Base-by-base conservation (phyloP, 30 jellyfish, hydroid and myxozoan species). In the Turritopsis dohrnii region DNA sequence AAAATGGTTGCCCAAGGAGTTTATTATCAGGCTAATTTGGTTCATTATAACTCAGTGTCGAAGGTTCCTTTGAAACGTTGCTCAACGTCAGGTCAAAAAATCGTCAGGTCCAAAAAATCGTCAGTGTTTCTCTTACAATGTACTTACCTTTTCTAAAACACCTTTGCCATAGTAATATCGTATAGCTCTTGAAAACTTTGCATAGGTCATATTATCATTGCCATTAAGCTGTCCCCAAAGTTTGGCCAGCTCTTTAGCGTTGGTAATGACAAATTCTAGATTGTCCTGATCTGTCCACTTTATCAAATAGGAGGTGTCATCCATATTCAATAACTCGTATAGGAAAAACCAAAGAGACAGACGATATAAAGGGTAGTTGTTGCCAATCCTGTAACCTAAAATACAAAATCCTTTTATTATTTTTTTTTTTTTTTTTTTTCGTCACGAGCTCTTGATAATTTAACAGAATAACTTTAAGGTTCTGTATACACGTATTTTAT, bases 101-200 rank as follows among this genome's bases (percentile, higher is more conserved):
- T n/a, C n/a, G n/a, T n/a, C n/a, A n/a, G n/a, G n/a, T n/a, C n/a
- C n/a, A n/a, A n/a, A n/a, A n/a, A n/a, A n/a, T n/a, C n/a, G n/a
- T n/a, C n/a, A n/a, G n/a, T n/a, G n/a, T n/a, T n/a, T n/a, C n/a
- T n/a, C n/a, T n/a, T n/a, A n/a, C n/a, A n/a, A n/a, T n/a, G n/a
- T n/a, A n/a, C 16, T 27, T 85, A 85, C 92, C 92, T 85, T 85
- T 65, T 85, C 92, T 66, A 85, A 65, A 24, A 85, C 81, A 20
- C 81, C 84, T 77, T 85, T 85, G 27, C 92, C 88, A 66, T 85
- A 85, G 75, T 85, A 85, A 76, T 85, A 85, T 1, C 92, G 88
- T 54, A 85, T 76, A 1, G 80, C 92, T 21, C 92, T 23, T 27
- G 77, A 69, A 28, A 85, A 53, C 66, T 85, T 85, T 21, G 92